Evolutionary conservation across 2,113 vertebrate species (phyloP), one percentile per base, ranked within the genome.

Genomic region (Sinocyclocheilus anshuiensis): DNA sequence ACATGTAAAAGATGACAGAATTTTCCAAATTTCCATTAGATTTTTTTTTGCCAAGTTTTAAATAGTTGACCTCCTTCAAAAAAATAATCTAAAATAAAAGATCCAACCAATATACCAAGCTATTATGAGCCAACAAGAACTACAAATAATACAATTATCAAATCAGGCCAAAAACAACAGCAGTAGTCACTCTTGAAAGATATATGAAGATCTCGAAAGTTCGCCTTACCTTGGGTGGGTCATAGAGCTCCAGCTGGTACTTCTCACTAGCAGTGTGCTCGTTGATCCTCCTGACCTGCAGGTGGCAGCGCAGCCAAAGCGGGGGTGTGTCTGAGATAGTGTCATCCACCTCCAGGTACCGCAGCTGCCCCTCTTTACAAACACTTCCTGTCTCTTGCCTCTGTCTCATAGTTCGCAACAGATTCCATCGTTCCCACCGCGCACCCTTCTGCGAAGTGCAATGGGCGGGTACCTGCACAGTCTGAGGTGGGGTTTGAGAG

Each of bases 211-310:
- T 29, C 6, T 20, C 8, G 2, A 78, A 33, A 36, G 6, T 22
- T 42, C 6, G 12, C 24, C 94, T 90, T 95, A 99, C 98, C 97
- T 99, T 99, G 89, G 97, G 97, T 0, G 97, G 98, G 92, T 98
- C 97, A 4, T 97, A 99, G 87, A 99, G 96, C 91, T 99, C 97
- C 89, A 99, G 91, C 89, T 96, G 89, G 4, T 95, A 95, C 36
- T 92, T 94, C 33, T 95, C 95, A 12, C 90, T 90, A 1, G 94
- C 90, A 0, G 88, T 90, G 69, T 24, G 53, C 3, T 84, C 91
- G 77, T 90, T 94, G 11, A 85, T 93, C 88, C 93, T 95, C 91
- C 97, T 95, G 91, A 99, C 94, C 89, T 96, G 93, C 91, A 99
- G 94, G 88, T 95, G 95, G 89, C 97, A 98, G 61, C 96, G 96